A percentile compares a stretch with the other conserved stretches of the same genome.
Evolutionary conservation across 2,113 vertebrate species (phyloP).

Genomic region (Otis tarda): DNA sequence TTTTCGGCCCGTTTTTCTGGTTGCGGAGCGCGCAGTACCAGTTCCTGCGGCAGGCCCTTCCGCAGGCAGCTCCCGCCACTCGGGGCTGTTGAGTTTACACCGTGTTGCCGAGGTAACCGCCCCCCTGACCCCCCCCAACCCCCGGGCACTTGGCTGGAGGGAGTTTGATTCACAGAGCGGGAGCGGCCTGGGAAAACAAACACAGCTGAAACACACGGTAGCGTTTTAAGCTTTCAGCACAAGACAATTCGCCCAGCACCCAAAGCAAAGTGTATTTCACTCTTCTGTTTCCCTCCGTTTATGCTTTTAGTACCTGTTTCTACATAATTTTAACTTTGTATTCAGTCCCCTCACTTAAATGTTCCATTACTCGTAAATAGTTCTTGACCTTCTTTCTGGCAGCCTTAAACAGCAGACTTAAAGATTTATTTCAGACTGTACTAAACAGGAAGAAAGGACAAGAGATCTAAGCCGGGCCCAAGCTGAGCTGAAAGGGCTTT

Average conservation of each 20-base stretch:
- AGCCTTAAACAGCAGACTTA: background rate
- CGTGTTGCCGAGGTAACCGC: constrained; percentile 61
- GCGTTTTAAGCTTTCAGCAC: background rate
- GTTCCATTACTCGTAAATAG: accelerated
- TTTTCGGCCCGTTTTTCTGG: background rate
- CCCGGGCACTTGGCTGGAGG: background rate
- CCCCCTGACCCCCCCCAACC: background rate
- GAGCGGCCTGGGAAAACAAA: background rate
- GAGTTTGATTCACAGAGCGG: background rate
- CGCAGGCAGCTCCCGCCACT: background rate
- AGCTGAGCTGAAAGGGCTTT: background rate
- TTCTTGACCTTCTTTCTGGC: background rate
- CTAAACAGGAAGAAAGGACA: accelerated
- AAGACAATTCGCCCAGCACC: background rate
- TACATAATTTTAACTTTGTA: background rate
- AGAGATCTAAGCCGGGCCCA: accelerated
- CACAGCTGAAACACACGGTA: background rate
- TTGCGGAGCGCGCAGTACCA: background rate
- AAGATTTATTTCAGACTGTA: background rate
- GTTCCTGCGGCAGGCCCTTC: background rate
- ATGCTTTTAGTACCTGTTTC: background rate
- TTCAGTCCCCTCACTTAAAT: background rate
- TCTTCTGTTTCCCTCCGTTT: background rate
- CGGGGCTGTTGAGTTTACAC: constrained; percentile 62
- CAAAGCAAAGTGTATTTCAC: background rate